These are phyloP conservation scores for Percina caprodes DNA, from an alignment of 2,113 vertebrate species.

Conservation along the genomic window DNA sequence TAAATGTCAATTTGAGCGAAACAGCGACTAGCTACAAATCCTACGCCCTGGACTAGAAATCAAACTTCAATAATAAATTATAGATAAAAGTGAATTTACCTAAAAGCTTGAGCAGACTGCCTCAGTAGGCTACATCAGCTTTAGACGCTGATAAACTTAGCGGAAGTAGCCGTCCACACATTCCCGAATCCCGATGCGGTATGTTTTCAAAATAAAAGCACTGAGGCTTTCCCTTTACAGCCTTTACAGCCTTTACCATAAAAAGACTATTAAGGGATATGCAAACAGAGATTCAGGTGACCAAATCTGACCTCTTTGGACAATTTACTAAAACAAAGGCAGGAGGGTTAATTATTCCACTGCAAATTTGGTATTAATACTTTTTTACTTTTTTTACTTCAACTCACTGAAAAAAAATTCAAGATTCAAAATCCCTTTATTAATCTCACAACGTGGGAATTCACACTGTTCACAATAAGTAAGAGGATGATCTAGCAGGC, in stretches of 20 bases:
- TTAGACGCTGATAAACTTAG: neutral
- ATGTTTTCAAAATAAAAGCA: slow-evolving; percentile 48
- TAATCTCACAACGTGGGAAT: too few relatives aligned
- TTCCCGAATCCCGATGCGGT: neutral
- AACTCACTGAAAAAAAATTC: neutral
- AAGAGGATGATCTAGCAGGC: too few relatives aligned
- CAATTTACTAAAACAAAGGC: neutral
- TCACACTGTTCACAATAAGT: too few relatives aligned
- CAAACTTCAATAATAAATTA: neutral
- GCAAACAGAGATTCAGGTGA: too few relatives aligned
- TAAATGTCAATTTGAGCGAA: neutral
- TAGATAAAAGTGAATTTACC: slow-evolving; percentile 6
- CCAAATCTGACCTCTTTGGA: neutral
- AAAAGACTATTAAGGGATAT: too few relatives aligned
- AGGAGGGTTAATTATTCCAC: neutral
- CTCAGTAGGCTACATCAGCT: neutral
- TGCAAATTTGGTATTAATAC: neutral
- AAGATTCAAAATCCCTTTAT: too few relatives aligned
- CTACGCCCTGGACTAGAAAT: fast-evolving
- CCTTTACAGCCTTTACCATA: too few relatives aligned
- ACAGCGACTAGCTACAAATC: neutral
- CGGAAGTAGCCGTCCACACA: slow-evolving; percentile 9
- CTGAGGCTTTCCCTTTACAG: too few relatives aligned
- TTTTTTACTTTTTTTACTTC: too few relatives aligned
- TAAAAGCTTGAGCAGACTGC: neutral